Conservation (phyloP, 2,797 vertebrate genomes). For the Craterocephalus amniculus region DNA sequence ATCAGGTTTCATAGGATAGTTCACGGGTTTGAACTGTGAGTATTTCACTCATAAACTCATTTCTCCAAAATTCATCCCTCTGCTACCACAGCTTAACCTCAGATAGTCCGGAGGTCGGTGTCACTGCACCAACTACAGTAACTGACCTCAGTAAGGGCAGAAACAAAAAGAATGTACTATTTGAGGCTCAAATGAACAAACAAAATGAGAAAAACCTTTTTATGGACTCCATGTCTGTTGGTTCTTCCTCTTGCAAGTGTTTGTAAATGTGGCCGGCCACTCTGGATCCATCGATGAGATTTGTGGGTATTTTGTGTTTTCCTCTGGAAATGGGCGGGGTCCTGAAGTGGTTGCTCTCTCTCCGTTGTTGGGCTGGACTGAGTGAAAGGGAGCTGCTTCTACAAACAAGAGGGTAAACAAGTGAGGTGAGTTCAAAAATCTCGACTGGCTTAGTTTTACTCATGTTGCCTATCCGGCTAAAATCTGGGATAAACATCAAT, state of each 20-base stretch:
- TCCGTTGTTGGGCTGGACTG: constrained; percentile 75
- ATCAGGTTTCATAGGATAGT: constrained; percentile 65
- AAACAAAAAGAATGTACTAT: constrained; percentile 19
- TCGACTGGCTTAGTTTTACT: no score
- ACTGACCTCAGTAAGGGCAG: constrained; percentile 23
- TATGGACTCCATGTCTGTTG: constrained; percentile 72
- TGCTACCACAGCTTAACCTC: constrained; percentile 60
- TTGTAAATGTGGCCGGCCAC: constrained; percentile 77
- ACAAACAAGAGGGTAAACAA: constrained; percentile 38
- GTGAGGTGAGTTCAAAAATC: background rate
- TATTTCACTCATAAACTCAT: constrained; percentile 59
- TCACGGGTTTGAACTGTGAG: constrained; percentile 50
- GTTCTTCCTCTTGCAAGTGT: constrained; percentile 81
- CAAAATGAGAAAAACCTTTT: constrained; percentile 68
- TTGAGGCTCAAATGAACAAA: constrained; percentile 16
- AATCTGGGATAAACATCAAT: background rate
- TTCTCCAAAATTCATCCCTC: constrained; percentile 56
- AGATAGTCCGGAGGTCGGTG: constrained; percentile 36
- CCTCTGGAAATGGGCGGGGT: constrained; percentile 80
- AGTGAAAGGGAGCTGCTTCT: constrained; percentile 81
- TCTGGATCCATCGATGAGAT: constrained; percentile 73
- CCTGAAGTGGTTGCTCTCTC: constrained; percentile 70
- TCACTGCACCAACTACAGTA: constrained; percentile 10
- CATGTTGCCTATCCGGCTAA: background rate
- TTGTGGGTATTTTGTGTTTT: constrained; percentile 66